Percentiles rank a stretch among this genome's conserved stretches.
Conservation (phyloP, 2,113 vertebrate genomes). For the Channa argus region DNA sequence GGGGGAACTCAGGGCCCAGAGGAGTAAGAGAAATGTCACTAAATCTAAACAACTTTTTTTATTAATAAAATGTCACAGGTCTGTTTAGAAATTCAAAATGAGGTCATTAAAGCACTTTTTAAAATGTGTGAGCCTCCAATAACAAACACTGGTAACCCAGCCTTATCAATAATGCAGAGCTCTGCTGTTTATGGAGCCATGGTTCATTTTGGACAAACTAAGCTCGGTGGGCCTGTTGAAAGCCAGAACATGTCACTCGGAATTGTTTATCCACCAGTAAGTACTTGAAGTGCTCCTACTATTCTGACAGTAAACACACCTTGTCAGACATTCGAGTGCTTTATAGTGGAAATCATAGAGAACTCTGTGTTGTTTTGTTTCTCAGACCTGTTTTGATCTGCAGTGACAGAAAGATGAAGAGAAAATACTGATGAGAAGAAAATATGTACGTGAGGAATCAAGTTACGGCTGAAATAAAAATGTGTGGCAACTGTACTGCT, state of each 20-base stretch:
- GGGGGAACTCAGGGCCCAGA: too few relatives aligned
- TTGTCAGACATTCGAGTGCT: constrained; percentile 19
- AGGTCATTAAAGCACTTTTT: neutral
- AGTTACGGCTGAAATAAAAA: neutral
- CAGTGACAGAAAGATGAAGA: constrained; percentile 5
- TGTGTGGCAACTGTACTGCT: neutral
- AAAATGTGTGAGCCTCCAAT: constrained; percentile 16
- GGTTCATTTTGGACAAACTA: constrained; percentile 5
- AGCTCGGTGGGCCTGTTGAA: neutral
- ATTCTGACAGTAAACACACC: constrained; percentile 23
- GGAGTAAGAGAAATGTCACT: too few relatives aligned
- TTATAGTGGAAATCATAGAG: constrained; percentile 5
- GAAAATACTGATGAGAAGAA: neutral
- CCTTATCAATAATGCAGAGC: constrained; percentile 18
- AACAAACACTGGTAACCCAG: constrained; percentile 3
- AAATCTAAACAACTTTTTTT: too few relatives aligned
- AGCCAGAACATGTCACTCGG: neutral
- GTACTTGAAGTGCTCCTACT: neutral
- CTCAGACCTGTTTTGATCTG: constrained; percentile 1
- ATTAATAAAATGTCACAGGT: too few relatives aligned
- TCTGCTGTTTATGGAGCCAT: neutral
- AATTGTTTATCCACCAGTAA: constrained; percentile 4
- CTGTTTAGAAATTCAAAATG: too few relatives aligned
- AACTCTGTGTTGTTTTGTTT: constrained; percentile 1
- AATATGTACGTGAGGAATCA: neutral